Base-by-base conservation (phyloP, 92 coral and sea anemone genomes). In the Palythoa grandiflora region DNA sequence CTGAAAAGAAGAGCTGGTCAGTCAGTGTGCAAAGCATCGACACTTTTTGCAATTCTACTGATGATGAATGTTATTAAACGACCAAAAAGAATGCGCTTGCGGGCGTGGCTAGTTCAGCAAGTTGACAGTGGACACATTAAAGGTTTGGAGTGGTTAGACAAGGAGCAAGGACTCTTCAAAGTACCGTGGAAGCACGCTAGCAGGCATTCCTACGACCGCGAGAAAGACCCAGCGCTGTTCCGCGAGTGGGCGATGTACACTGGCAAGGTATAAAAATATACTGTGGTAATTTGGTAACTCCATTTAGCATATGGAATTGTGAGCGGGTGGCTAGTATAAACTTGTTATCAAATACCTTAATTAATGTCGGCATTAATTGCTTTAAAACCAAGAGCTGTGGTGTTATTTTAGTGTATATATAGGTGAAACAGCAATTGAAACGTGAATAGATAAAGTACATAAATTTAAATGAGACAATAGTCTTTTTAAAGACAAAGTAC, bases 171-270 rank as follows among this genome's bases (percentile, higher is more conserved):
- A 44, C 40, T 90, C 36, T 90, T 90, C 5, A 86, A 76, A 59
- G 84, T 90, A 35, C 93, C 89, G 36, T 90, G 93, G 93, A 90
- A 90, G 36, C 93, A 90, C 61, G 93, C 93, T 15, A 85, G 89
- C 6, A 73, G 88, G 52, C 93, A 90, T 71, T 65, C 87, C 16
- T 90, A 88, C 86, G 84, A 88, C 48, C 79, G 85, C 15, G 87
- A 79, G 37, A 75, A 72, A 78, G 93, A 90, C 40, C 83, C 89
- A 14, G 88, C 89, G 72, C 87, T 90, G 36, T 90, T 90, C 39
- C 85, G 93, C 39, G 87, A 90, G 71, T 90, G 93, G 93, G 93
- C 93, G 0, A 15, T 78, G 68, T 90, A 90, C 38, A 85, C 93
- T 38, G 93, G 93, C 17, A 90, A 90, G 86, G 86, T 81, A 81